Conservation (phyloP, 2,797 vertebrate genomes). For the Champsocephalus gunnari region DNA sequence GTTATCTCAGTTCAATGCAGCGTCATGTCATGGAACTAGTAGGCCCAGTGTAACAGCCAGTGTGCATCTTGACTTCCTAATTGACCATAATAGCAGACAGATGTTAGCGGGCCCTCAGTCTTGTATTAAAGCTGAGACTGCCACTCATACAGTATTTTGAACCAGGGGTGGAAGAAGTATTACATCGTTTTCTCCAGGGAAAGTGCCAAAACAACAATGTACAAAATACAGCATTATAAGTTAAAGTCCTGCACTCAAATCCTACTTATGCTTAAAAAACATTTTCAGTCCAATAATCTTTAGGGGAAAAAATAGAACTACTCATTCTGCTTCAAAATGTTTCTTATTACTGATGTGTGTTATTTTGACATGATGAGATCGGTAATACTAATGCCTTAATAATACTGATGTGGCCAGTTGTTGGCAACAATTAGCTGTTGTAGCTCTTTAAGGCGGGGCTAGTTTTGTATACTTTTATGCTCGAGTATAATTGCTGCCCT, state of each 20-base stretch:
- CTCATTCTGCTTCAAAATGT: neutral
- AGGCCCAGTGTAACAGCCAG: neutral
- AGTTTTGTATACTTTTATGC: neutral
- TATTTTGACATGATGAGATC: too few relatives aligned
- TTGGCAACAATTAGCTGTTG: neutral
- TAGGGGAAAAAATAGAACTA: neutral
- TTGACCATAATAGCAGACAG: slow-evolving; percentile 42
- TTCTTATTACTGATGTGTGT: too few relatives aligned
- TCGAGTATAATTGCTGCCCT: neutral
- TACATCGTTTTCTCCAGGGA: neutral
- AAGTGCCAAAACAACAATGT: neutral
- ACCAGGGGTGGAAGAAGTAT: neutral
- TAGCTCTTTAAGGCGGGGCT: neutral
- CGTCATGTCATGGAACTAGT: slow-evolving; percentile 22
- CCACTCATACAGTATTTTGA: neutral
- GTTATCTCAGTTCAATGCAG: neutral
- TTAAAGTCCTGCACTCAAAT: neutral
- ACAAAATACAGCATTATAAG: neutral
- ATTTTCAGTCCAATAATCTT: neutral
- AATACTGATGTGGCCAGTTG: neutral
- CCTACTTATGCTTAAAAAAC: too few relatives aligned
- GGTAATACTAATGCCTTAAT: neutral
- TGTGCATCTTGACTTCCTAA: slow-evolving; percentile 31
- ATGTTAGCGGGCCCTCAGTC: slow-evolving; percentile 19
- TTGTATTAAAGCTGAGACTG: slow-evolving; percentile 4